Conservation (phyloP, 1,140 invertebrate species). For the Vollenhovia emeryi region DNA sequence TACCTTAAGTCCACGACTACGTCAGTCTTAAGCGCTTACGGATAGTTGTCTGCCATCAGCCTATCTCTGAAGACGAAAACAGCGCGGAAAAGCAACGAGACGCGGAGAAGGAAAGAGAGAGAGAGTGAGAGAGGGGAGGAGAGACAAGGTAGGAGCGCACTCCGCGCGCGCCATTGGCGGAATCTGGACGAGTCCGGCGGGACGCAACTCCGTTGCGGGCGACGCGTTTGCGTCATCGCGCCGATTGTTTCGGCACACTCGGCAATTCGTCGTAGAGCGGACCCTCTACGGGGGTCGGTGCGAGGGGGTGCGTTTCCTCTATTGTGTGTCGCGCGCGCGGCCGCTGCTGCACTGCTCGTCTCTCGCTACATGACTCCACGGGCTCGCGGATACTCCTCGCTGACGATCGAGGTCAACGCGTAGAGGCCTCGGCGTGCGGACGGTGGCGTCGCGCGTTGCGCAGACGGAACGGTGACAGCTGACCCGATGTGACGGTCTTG, state of each 20-base stretch:
- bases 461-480: slow-evolving; percentile 26
- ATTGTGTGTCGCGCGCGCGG: too few species aligned
- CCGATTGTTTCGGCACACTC: neutral
- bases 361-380: neutral
- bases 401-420: neutral
- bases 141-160: neutral
- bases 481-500: neutral
- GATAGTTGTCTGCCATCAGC: too few species aligned
- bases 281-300: neutral
- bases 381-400: neutral
- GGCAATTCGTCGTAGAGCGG: neutral
- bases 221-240: neutral
- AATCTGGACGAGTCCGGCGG: neutral
- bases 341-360: too few species aligned
- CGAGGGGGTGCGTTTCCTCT: too few species aligned
- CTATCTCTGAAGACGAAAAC: too few species aligned
- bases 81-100: too few species aligned
- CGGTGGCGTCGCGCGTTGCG: neutral
- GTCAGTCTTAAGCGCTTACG: too few species aligned
- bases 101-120: too few species aligned
- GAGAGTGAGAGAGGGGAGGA: too few species aligned
- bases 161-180: neutral
- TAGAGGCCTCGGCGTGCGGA: neutral
- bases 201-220: neutral
- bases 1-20: too few species aligned